Evolutionary conservation across 2,888 invertebrate genomes (phyloP), one percentile per base, ranked within the genome.

Genomic region (Dione juno): DNA sequence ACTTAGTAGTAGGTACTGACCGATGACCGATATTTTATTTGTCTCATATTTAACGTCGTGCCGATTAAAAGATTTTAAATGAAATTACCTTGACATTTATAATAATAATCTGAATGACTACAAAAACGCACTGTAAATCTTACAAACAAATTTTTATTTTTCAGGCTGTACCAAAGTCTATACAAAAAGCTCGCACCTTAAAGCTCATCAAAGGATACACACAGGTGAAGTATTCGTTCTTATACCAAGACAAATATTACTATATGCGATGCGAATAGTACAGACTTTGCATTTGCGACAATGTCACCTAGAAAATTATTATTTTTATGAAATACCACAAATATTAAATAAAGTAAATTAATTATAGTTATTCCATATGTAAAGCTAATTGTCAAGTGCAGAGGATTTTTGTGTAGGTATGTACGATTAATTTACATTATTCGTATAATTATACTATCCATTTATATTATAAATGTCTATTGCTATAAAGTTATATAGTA

Each of bases 141-240:
- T n/a, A n/a, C n/a, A 58, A 19, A 0, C 19, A 19, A 21, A 58
- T 28, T 28, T n/a, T 48, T 1, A 72, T 69, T 73, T 86, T 95
- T 72, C 95, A 98, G 99, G 98, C 88, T 99, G 99, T 94, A 95
- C 97, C 82, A 99, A 99, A 94, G 98, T 98, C 77, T 99, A 99
- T 93, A 99, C 99, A 78, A 99, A 99, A 94, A 98, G 98, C 94
- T 99, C 98, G 82, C 99, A 99, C 92, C 95, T 99, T 78, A 99
- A 99, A 94, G 99, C 99, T 77, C 99, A 99, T 93, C 98, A 99
- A 92, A 95, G 99, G 91, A 98, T 99, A 93, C 99, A 99, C 87
- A 99, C 99, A 94, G 98, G 98, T 98, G 94, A 69, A 73, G 65
- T 35, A 52, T 52, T 52, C 8, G 50, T 50, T 21, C 10, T 14